Evolutionary conservation across 2,888 invertebrate species (phyloP), one percentile per base, ranked within the genome.

Genomic region (Dasysyrphus tricinctus): DNA sequence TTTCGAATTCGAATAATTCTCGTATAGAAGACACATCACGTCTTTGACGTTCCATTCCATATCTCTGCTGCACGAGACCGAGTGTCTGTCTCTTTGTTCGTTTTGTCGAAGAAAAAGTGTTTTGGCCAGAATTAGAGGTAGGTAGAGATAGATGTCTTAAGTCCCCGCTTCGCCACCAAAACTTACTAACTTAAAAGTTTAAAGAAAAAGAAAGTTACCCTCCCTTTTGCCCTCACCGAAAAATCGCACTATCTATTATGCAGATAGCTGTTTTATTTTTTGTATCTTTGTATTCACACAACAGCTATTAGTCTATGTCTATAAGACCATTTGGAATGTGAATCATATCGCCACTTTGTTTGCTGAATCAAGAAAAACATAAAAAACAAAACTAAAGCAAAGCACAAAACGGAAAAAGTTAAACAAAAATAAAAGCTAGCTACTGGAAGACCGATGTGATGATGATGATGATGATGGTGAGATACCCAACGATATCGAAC

Each of bases 131-230:
- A 49, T 75, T 67, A n/a, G n/a, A 67, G 59, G 39, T 67, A 19
- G 32, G 47, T n/a, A n/a, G n/a, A n/a, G n/a, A n/a, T n/a, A 39
- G n/a, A 32, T 39, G 39, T 14, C 19, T 42, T 4, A 14, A 59
- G 2, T 19, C 5, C 56, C 11, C 16, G 12, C 14, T 24, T 14
- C 19, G 0, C 12, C 59, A 3, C 11, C 12, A n/a, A 12, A 59
- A 34, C 1, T 5, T 12, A 49, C 32, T 19, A n/a, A 44, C 5
- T 65, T 3, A 49, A 49, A 49, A 49, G 47, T 49, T 67, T 34
- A 56, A 56, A 57, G 32, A 83, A 84, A 84, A 84, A 79, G 86
- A 86, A 86, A 86, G 86, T 86, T 77, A 63, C 77, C 74, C 56
- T 29, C 11, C 63, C 57, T 12, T 39, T 29, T 34, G 32, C 5